Percentiles rank a stretch among this genome's conserved stretches.
phyloP scores from a whole-genome alignment of 2,797 vertebrate genomes.

The Acestrorhynchus altus region DNA sequence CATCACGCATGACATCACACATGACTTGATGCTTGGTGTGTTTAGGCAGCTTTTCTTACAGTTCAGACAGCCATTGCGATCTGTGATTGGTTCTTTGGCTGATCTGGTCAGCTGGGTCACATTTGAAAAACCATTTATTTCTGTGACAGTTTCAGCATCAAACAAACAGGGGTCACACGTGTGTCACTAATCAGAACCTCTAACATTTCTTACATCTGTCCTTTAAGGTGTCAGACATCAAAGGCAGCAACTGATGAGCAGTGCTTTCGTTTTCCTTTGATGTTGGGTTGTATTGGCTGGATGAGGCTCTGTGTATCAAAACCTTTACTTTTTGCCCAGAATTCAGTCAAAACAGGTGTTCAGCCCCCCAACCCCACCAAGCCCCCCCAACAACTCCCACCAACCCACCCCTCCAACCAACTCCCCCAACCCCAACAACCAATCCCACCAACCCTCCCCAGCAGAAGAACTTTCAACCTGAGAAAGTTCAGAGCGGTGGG shows the following conservation, averaged over 20 bases:
- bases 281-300: not conserved
- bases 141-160: not conserved
- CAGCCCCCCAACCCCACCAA: no score
- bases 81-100: no score
- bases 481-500: no score
- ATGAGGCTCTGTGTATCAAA: not conserved
- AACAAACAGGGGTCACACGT: not conserved
- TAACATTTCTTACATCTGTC: not conserved
- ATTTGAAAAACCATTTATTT: no score
- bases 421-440: no score
- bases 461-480: constrained; percentile 38
- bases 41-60: no score
- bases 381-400: no score
- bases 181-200: not conserved
- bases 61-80: no score
- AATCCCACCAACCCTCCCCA: no score
- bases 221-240: not conserved
- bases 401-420: constrained; percentile 14
- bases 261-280: not conserved
- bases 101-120: no score
- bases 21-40: no score
- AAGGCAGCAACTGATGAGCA: not conserved
- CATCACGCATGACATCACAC: no score
- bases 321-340: not conserved
- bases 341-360: constrained; percentile 32